Evolutionary conservation across 2,797 vertebrate genomes (phyloP).

Genomic region (Anabacerthia variegaticeps): DNA sequence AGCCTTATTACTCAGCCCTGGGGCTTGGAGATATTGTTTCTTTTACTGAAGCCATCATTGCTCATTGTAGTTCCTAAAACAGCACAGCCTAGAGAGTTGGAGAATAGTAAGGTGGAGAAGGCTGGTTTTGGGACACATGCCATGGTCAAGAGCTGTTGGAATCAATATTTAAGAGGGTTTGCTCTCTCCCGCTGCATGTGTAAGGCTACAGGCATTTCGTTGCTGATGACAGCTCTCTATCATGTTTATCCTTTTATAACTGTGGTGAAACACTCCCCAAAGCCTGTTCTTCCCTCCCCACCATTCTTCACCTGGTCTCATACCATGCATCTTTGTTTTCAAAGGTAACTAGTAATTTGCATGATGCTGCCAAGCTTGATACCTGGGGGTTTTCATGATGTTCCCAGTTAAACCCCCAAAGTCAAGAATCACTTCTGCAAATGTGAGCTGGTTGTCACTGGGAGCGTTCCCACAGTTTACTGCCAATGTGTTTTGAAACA

Average conservation of each 20-base stretch:
- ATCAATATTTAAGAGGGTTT: background rate
- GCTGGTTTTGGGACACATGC: background rate
- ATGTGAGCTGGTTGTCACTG: fast-evolving
- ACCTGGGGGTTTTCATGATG: background rate
- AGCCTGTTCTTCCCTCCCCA: background rate
- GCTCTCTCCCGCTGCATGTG: background rate
- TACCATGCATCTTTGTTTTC: background rate
- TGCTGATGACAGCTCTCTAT: background rate
- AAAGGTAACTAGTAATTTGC: background rate
- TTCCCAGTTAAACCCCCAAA: background rate
- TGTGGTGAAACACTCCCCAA: background rate
- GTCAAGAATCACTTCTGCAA: background rate
- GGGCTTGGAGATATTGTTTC: background rate
- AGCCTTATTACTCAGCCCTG: background rate
- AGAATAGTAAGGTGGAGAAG: background rate
- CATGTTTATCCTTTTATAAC: background rate
- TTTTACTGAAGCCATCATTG: background rate
- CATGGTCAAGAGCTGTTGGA: background rate
- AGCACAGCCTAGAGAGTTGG: background rate
- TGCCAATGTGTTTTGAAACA: background rate
- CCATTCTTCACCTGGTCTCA: fast-evolving
- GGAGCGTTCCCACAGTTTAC: background rate
- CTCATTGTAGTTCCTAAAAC: background rate
- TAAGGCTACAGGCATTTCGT: background rate
- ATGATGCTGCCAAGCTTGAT: background rate